A percentile compares a stretch with the other conserved stretches of the same genome.
Evolutionary conservation across 2,888 invertebrate species (phyloP).

Genomic region (Patella ulyssiponensis): DNA sequence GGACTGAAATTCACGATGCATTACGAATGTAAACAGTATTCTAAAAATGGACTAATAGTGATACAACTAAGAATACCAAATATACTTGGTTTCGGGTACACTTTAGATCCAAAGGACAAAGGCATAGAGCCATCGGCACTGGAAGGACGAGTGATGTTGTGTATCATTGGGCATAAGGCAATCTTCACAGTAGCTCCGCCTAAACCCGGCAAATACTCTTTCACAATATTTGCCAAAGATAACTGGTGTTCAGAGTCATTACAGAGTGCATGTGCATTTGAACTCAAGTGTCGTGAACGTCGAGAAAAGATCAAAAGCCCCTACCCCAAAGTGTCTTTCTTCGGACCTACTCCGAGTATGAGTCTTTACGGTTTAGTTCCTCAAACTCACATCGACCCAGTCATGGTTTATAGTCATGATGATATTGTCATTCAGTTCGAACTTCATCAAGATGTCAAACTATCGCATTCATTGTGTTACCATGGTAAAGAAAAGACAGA

Average conservation of each 20-base stretch:
- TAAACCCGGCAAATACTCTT: constrained; percentile 70
- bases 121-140: constrained; percentile 50
- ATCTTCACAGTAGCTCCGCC: constrained; percentile 72
- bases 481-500: constrained; percentile 57
- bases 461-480: constrained; percentile 60
- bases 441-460: constrained; percentile 48
- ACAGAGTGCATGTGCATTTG: constrained; percentile 69
- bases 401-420: constrained; percentile 56
- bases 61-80: constrained; percentile 62
- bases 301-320: constrained; percentile 57
- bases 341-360: constrained; percentile 60
- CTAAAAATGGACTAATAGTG: constrained; percentile 62
- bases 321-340: constrained; percentile 62
- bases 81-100: constrained; percentile 63
- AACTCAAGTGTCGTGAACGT: constrained; percentile 61
- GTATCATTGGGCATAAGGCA: constrained; percentile 62
- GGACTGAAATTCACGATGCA: constrained; percentile 61
- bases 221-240: constrained; percentile 71
- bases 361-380: constrained; percentile 54
- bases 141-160: constrained; percentile 60
- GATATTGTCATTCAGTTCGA: constrained; percentile 60
- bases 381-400: constrained; percentile 60
- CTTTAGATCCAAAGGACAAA: constrained; percentile 61
- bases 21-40: constrained; percentile 64
- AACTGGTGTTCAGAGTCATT: constrained; percentile 66